Base-by-base conservation (phyloP, 2,888 invertebrate genomes). In the Bhutanitis thaidina region DNA sequence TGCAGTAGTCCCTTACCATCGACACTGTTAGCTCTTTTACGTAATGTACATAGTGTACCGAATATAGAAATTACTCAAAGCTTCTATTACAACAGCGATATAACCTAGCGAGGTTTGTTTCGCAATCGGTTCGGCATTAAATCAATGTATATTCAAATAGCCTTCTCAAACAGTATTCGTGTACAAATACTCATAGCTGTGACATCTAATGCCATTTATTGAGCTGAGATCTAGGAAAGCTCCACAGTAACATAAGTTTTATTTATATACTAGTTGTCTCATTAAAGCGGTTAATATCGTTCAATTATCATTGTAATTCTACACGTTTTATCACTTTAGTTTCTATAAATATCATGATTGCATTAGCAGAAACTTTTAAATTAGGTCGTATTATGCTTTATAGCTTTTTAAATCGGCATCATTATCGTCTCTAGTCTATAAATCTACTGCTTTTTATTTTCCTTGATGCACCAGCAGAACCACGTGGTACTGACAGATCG, bases 191-290 rank as follows among this genome's bases (percentile, higher is more conserved):
- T 80, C 79, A 78, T 77, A 78, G 81, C 75, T 76, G 72, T 83
- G 84, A 81, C 83, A 78, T 79, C 77, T 80, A 82, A 82, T 84
- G 79, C 85, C 80, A 85, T 85, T 82, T 85, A 83, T 85, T 85
- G 85, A 84, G 77, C 74, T 74, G 77, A 77, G 76, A n/a, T n/a
- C 76, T 77, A 68, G 74, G 65, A 67, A 62, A 53, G 60, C n/a
- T 49, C 81, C 73, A 77, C 16, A 48, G 37, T 56, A 60, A 59
- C 53, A 16, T 54, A 68, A 69, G 32, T 32, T 9, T 7, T 32
- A 9, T 27, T 12, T 1, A 38, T 3, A 38, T 32, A 32, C 39
- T 37, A 39, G 39, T 37, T 30, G 30, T 39, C 46, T 25, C 1
- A 5, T 9, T 20, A 47, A 7, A 39, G 4, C 32, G 46, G 46